phyloP scores from a whole-genome alignment of 2,888 invertebrate species.

The Oxycera nigricornis region DNA sequence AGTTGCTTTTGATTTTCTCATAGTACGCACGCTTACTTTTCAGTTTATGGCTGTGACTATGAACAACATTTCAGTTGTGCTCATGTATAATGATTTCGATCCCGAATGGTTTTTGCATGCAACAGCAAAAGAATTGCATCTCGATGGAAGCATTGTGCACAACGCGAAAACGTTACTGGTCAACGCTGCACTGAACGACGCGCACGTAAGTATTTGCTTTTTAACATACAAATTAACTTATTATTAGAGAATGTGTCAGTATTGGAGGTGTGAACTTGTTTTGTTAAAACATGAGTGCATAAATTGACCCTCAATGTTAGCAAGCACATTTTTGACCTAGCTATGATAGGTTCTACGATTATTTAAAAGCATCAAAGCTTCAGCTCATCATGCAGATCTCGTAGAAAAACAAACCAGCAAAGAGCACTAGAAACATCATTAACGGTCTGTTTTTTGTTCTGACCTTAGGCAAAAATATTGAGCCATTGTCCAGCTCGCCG shows the following conservation, averaged over 20 bases:
- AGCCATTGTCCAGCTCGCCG: constrained; percentile 58
- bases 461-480: constrained; percentile 56
- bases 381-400: too few species aligned
- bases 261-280: too few species aligned
- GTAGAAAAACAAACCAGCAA: too few species aligned
- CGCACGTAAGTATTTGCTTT: constrained; percentile 62
- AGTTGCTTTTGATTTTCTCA: neutral
- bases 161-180: constrained; percentile 74
- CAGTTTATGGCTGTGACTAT: constrained; percentile 88
- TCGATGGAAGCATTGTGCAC: constrained; percentile 73
- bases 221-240: too few species aligned
- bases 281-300: too few species aligned
- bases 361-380: too few species aligned
- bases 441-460: too few species aligned
- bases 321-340: too few species aligned
- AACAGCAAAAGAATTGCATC: constrained; percentile 72
- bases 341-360: too few species aligned
- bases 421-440: too few species aligned
- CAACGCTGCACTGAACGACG: constrained; percentile 73
- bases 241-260: too few species aligned
- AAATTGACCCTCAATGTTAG: too few species aligned
- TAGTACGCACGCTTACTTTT: constrained; percentile 47
- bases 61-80: constrained; percentile 72
- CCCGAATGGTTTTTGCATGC: constrained; percentile 76
- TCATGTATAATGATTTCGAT: constrained; percentile 68